Evolutionary conservation across 2,888 invertebrate species (phyloP).

Genomic region (Zootermopsis nevadensis): DNA sequence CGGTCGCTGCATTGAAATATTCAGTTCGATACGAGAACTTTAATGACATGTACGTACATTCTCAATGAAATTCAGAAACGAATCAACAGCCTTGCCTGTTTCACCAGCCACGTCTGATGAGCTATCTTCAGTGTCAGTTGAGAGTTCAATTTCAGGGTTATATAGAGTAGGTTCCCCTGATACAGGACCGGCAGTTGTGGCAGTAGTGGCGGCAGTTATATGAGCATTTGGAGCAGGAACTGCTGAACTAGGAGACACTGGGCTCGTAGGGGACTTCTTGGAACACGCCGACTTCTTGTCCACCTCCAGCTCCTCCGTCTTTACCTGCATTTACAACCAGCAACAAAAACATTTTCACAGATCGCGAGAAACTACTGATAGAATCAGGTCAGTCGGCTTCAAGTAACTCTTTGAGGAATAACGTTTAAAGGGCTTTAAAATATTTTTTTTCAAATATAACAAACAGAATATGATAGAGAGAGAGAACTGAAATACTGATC

Average conservation of each 20-base stretch:
- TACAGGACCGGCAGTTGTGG: slow-evolving; percentile 6
- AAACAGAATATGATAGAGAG: too few relatives aligned
- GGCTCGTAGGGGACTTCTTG: slow-evolving; percentile 32
- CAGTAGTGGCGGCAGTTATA: slow-evolving; percentile 45
- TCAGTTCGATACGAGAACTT: too few relatives aligned
- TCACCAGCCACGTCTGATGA: slow-evolving; percentile 46
- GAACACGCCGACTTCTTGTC: slow-evolving; percentile 33
- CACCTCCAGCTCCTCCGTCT: slow-evolving; percentile 38
- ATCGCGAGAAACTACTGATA: too few relatives aligned
- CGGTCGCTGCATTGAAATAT: too few relatives aligned
- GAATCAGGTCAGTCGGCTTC: too few relatives aligned
- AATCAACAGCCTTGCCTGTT: slow-evolving; percentile 34
- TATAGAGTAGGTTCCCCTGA: slow-evolving; percentile 19
- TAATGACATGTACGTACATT: too few relatives aligned
- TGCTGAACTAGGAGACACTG: slow-evolving; percentile 4
- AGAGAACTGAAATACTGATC: too few relatives aligned
- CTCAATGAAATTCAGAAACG: not conserved
- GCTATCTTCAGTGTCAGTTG: slow-evolving; percentile 78
- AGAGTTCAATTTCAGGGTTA: slow-evolving; percentile 74
- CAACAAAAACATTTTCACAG: too few relatives aligned
- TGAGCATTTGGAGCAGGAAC: slow-evolving; percentile 37
- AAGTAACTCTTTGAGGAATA: too few relatives aligned
- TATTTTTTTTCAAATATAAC: too few relatives aligned
- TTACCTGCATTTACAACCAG: slow-evolving; percentile 21
- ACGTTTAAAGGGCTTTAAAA: too few relatives aligned